phyloP scores from a whole-genome alignment of 2,797 vertebrate genomes.

The Ispidina lecontei region DNA sequence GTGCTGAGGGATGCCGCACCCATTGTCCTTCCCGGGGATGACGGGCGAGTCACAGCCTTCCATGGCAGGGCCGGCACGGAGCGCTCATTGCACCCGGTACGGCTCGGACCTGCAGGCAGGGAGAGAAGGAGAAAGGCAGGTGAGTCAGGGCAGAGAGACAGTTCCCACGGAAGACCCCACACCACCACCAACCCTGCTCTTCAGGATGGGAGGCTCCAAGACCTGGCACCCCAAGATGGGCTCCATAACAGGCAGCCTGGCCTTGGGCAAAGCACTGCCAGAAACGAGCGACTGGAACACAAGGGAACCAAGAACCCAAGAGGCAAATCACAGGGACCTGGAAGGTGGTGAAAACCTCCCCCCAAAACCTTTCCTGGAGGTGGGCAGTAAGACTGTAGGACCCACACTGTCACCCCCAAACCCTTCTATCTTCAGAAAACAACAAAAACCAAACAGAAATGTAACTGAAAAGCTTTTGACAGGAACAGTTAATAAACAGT shows the following conservation, averaged over 20 bases:
- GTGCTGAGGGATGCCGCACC: slow-evolving; percentile 92
- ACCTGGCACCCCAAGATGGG: accelerated
- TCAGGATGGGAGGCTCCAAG: accelerated
- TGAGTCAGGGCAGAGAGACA: slow-evolving; percentile 38
- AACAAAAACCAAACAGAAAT: neutral
- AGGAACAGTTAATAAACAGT: neutral
- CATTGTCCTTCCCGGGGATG: slow-evolving; percentile 99
- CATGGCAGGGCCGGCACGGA: slow-evolving; percentile 98
- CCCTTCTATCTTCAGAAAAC: neutral
- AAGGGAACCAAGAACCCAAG: accelerated
- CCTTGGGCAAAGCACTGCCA: accelerated
- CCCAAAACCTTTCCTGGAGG: accelerated
- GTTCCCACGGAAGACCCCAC: neutral
- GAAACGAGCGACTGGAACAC: accelerated
- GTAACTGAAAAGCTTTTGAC: neutral
- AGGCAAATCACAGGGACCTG: neutral
- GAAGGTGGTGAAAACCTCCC: neutral
- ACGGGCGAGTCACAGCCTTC: slow-evolving; percentile 99
- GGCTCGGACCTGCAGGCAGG: slow-evolving; percentile 83
- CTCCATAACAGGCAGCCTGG: neutral
- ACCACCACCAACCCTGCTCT: accelerated
- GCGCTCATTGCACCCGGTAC: slow-evolving; percentile 97
- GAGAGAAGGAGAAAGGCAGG: slow-evolving; percentile 35
- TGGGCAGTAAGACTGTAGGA: neutral
- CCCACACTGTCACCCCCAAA: neutral